Conservation (phyloP, 2,113 vertebrate species). For the Lanius ludovicianus region DNA sequence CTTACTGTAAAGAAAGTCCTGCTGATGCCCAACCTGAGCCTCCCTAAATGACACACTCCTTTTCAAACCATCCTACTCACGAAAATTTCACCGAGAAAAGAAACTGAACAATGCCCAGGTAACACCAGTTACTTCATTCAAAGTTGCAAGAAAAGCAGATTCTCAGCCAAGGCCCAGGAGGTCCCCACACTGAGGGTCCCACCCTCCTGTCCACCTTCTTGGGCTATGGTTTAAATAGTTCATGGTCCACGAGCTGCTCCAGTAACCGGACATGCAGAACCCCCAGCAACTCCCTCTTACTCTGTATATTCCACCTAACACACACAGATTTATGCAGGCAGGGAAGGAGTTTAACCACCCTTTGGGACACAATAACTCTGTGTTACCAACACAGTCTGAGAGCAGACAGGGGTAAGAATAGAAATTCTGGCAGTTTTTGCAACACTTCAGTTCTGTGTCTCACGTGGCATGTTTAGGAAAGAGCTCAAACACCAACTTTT, state of each 20-base stretch:
- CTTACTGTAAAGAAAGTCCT: neutral
- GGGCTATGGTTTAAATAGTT: neutral
- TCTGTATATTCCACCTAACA: neutral
- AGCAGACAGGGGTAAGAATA: neutral
- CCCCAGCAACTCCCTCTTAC: neutral
- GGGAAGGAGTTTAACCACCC: neutral
- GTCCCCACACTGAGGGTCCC: fast-evolving
- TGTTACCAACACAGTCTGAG: neutral
- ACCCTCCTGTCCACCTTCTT: neutral
- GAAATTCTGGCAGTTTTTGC: neutral
- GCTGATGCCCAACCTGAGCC: neutral
- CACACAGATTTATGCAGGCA: neutral
- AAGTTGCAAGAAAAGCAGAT: neutral
- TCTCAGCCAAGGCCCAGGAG: neutral
- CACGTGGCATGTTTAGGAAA: neutral
- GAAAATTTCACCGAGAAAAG: neutral
- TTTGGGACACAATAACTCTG: neutral
- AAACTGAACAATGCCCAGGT: neutral
- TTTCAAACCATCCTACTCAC: neutral
- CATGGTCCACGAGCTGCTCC: neutral
- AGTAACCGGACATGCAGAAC: neutral
- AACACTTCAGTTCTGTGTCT: neutral
- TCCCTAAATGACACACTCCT: neutral
- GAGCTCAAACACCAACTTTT: neutral
- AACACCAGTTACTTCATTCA: neutral